These are phyloP conservation scores for Clarias batrachus DNA, from an alignment of 2,113 vertebrate genomes.

Conservation along the genomic window DNA sequence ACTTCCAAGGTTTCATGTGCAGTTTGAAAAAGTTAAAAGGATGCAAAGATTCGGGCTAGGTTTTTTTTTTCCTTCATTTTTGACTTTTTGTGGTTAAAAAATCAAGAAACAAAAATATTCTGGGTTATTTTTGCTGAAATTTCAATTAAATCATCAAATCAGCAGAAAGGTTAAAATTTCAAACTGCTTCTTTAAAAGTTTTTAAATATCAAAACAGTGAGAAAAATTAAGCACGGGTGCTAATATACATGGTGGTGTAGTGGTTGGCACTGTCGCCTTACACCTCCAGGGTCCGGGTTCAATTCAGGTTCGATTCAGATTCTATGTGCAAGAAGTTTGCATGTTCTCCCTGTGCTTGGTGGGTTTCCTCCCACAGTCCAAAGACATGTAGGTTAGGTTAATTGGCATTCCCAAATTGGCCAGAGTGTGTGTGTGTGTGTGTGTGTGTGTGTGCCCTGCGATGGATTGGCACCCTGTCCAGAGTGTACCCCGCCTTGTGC, in stretches of 20 bases:
- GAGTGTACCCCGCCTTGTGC: no score
- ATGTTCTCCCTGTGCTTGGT: no score
- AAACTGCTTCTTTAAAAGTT: not conserved
- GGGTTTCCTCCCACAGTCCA: no score
- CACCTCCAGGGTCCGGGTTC: no score
- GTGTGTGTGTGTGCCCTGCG: no score
- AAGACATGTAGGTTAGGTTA: no score
- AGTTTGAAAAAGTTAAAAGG: not conserved
- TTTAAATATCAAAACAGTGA: not conserved
- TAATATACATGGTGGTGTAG: not conserved
- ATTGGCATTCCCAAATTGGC: no score
- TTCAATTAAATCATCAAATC: not conserved
- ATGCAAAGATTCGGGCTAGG: not conserved
- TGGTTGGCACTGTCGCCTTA: no score
- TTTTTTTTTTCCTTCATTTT: not conserved
- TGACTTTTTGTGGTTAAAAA: not conserved
- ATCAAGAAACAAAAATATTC: not conserved
- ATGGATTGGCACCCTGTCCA: no score
- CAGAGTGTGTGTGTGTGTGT: no score
- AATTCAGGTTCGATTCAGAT: no score
- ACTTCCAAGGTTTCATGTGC: not conserved
- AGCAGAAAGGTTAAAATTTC: not conserved
- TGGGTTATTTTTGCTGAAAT: not conserved
- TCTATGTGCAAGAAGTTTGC: no score
- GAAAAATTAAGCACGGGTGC: not conserved